Evolutionary conservation across 2,113 vertebrate species (phyloP).

Genomic region (Corynorhinus townsendii): DNA sequence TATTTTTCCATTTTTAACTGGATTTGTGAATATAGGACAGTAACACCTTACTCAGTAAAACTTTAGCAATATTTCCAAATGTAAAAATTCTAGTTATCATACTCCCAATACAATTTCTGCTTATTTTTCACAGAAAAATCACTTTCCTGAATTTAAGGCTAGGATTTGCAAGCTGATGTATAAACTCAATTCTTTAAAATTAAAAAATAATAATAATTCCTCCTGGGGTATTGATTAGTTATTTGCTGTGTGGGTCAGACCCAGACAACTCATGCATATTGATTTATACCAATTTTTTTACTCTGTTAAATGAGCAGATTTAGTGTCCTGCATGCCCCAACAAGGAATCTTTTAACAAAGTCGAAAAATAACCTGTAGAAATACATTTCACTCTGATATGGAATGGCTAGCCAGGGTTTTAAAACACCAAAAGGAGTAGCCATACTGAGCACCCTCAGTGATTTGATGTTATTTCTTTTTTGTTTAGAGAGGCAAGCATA

Average conservation of each 20-base stretch:
- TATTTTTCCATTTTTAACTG: background rate
- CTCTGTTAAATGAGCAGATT: background rate
- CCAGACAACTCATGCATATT: background rate
- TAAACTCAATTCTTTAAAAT: background rate
- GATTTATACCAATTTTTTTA: background rate
- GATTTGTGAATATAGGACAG: background rate
- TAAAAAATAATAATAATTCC: background rate
- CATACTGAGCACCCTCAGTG: background rate
- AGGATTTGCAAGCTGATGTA: background rate
- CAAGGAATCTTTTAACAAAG: background rate
- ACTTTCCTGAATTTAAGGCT: background rate
- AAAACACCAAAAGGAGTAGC: background rate
- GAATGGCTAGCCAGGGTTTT: background rate
- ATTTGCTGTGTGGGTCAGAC: background rate
- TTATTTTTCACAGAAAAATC: constrained; percentile 4
- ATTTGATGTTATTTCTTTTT: background rate
- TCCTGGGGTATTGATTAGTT: background rate
- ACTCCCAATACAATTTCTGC: background rate
- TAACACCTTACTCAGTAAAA: background rate
- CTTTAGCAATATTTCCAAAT: background rate
- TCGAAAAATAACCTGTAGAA: background rate
- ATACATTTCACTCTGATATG: background rate
- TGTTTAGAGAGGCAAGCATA: background rate
- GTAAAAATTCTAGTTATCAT: background rate
- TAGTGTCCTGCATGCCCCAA: background rate